Evolutionary conservation across 2,888 invertebrate species (phyloP).

Genomic region (Tenthredo scrophulariae): DNA sequence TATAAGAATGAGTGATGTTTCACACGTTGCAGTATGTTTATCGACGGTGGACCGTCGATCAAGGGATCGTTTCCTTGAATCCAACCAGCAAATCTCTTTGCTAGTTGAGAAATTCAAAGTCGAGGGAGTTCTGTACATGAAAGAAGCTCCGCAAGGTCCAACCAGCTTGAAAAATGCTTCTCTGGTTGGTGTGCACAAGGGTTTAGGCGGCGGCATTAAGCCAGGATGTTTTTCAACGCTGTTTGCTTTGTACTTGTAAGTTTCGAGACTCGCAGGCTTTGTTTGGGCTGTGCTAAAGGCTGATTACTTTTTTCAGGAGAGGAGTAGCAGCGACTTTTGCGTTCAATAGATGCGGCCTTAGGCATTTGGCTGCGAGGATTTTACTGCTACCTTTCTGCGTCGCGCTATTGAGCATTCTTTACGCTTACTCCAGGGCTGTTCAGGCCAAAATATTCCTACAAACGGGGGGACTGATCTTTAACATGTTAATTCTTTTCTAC

Average conservation of each 20-base stretch:
- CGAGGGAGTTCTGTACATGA: slow-evolving; percentile 89
- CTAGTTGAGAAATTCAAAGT: slow-evolving; percentile 94
- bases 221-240: slow-evolving; percentile 75
- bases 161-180: slow-evolving; percentile 73
- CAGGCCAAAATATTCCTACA: slow-evolving; percentile 75
- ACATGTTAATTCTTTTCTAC: slow-evolving; percentile 90
- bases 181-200: slow-evolving; percentile 72
- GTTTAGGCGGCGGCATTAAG: slow-evolving; percentile 73
- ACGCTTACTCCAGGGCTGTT: slow-evolving; percentile 72
- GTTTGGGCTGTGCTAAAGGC: slow-evolving; percentile 9
- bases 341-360: slow-evolving; percentile 87
- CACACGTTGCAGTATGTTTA: slow-evolving; percentile 83
- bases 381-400: slow-evolving; percentile 85
- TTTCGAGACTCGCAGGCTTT: slow-evolving; percentile 56
- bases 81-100: slow-evolving; percentile 95
- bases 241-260: slow-evolving; percentile 72
- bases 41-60: slow-evolving; percentile 90
- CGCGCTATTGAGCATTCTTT: slow-evolving; percentile 71
- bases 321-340: slow-evolving; percentile 89
- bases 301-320: slow-evolving; percentile 80
- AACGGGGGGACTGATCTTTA: slow-evolving; percentile 80
- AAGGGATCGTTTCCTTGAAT: slow-evolving; percentile 94
- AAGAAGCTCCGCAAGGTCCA: slow-evolving; percentile 77
- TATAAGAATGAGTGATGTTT: slow-evolving; percentile 11
- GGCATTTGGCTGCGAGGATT: slow-evolving; percentile 87